Evolutionary conservation across 2,113 vertebrate genomes (phyloP).

Genomic region (Platysteira castanea): DNA sequence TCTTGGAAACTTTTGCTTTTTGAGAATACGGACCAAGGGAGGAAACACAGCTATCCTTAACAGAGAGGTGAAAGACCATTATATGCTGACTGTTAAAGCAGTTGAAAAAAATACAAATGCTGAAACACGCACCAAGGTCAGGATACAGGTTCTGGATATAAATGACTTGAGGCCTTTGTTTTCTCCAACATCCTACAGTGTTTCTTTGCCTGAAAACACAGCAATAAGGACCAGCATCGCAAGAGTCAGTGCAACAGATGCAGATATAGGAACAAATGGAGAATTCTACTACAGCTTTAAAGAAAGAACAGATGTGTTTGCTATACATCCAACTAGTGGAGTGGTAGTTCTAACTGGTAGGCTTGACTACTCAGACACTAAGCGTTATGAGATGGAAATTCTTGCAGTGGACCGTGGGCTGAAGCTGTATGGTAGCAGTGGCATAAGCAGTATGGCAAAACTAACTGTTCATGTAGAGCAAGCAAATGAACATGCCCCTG

Average conservation of each 20-base stretch:
- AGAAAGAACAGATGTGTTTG: conserved; percentile 93
- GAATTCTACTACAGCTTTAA: conserved; percentile 98
- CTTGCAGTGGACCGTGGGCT: conserved; percentile 93
- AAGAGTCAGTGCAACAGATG: conserved; percentile 92
- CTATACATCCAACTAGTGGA: conserved; percentile 94
- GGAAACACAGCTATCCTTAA: conserved; percentile 97
- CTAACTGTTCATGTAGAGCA: conserved; percentile 87
- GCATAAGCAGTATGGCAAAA: conserved; percentile 95
- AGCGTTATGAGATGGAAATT: conserved; percentile 89
- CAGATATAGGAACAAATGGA: conserved; percentile 96
- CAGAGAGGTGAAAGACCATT: conserved; percentile 94
- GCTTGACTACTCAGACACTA: conserved; percentile 84
- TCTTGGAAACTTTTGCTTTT: conserved; percentile 94
- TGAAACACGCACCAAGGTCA: conserved; percentile 83
- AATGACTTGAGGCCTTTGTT: conserved; percentile 95
- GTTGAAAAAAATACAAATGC: conserved; percentile 83
- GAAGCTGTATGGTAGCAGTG: conserved; percentile 95
- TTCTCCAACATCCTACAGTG: conserved; percentile 94
- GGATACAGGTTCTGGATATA: conserved; percentile 93
- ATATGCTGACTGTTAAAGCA: conserved; percentile 88
- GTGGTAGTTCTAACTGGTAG: conserved; percentile 87
- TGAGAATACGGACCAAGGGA: conserved; percentile 98
- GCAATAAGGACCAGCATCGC: conserved; percentile 89
- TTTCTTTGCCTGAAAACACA: conserved; percentile 91
- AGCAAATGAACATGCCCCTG: conserved; percentile 87